A percentile compares a stretch with the other conserved stretches of the same genome.
These are phyloP conservation scores for Eudyptes chrysolophus DNA, from an alignment of 2,113 vertebrate species.

Conservation along the genomic window DNA sequence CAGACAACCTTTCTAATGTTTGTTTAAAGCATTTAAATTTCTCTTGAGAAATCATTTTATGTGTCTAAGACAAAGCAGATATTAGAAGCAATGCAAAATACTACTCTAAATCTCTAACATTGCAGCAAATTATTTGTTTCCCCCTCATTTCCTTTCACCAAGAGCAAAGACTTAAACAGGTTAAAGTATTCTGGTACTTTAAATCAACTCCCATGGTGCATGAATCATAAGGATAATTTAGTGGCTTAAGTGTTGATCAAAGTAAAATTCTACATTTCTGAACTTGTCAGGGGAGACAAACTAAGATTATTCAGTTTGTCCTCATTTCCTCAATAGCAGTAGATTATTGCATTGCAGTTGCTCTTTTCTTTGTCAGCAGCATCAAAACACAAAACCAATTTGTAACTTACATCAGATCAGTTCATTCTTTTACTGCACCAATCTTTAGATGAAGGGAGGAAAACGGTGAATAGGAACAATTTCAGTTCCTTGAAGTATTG, in stretches of 20 bases:
- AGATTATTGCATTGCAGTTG: not conserved
- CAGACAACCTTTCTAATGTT: not conserved
- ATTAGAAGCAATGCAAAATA: not conserved
- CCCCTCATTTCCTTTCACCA: not conserved
- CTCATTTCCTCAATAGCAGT: not conserved
- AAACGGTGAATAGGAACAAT: not conserved
- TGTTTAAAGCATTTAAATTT: not conserved
- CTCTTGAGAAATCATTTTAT: not conserved
- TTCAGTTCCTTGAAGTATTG: not conserved
- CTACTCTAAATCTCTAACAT: not conserved
- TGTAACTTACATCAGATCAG: not conserved
- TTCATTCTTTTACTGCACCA: not conserved
- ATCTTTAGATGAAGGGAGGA: not conserved
- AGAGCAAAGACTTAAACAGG: not conserved
- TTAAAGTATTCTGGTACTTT: not conserved
- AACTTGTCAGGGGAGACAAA: not conserved
- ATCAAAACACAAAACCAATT: not conserved
- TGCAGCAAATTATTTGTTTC: not conserved
- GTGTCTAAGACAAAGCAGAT: not conserved
- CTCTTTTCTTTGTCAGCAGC: not conserved
- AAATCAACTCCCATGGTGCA: not conserved
- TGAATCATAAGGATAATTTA: not conserved
- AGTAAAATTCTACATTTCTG: not conserved
- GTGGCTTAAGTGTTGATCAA: not conserved
- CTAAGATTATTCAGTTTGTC: not conserved